Percentiles rank a stretch among this genome's conserved stretches.
Conservation (phyloP, 2,888 invertebrate genomes). For the Oegoconia quadripuncta region DNA sequence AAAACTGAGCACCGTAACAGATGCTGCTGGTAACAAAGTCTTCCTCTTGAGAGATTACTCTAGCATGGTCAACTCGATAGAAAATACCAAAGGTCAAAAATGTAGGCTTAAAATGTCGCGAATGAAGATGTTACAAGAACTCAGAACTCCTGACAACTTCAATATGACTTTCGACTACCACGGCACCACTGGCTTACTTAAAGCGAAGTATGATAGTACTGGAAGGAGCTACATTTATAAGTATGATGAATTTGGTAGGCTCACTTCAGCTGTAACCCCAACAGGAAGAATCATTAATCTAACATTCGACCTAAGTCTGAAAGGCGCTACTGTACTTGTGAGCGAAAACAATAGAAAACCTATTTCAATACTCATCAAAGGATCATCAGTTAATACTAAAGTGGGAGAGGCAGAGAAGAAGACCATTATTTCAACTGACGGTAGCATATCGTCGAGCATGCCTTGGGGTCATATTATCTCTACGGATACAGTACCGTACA, state of each 20-base stretch:
- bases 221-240: constrained; percentile 95
- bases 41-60: constrained; percentile 90
- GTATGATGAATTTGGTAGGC: constrained; percentile 95
- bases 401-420: constrained; percentile 90
- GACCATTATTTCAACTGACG: constrained; percentile 89
- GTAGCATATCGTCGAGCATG: constrained; percentile 88
- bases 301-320: constrained; percentile 92
- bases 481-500: constrained; percentile 94
- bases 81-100: constrained; percentile 95
- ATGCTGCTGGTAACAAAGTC: constrained; percentile 94
- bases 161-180: constrained; percentile 97
- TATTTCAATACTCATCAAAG: constrained; percentile 91
- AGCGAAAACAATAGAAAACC: constrained; percentile 91
- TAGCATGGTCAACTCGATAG: constrained; percentile 94
- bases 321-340: constrained; percentile 93
- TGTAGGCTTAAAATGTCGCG: constrained; percentile 94
- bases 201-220: constrained; percentile 92
- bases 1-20: constrained; percentile 94
- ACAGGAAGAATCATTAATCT: constrained; percentile 95
- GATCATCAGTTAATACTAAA: constrained; percentile 89
- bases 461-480: constrained; percentile 94
- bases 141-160: constrained; percentile 95
- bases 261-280: constrained; percentile 94
- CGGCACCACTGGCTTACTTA: constrained; percentile 91
- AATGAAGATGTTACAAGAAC: constrained; percentile 93